A percentile compares a stretch with the other conserved stretches of the same genome.
Evolutionary conservation across 2,888 invertebrate genomes (phyloP).

Genomic region (Spodoptera picta): DNA sequence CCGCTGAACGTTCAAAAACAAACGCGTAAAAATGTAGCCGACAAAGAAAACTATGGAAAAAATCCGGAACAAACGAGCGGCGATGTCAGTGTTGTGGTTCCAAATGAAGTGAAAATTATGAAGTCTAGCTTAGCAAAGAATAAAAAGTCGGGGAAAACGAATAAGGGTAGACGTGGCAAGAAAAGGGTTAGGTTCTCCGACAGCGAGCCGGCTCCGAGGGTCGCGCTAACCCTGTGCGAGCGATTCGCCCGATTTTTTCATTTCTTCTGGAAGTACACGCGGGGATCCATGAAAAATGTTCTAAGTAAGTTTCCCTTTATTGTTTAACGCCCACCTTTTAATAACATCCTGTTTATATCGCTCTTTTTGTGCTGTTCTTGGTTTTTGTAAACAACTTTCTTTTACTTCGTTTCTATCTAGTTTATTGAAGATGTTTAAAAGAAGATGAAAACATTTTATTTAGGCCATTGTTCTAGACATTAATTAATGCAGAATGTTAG

Average conservation of each 20-base stretch:
- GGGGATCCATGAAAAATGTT: constrained; percentile 69
- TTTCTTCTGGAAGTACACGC: constrained; percentile 75
- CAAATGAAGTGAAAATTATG: constrained; percentile 73
- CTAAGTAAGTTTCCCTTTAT: constrained; percentile 72
- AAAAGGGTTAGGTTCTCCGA: constrained; percentile 82
- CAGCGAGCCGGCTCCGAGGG: constrained; percentile 61
- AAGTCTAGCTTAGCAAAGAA: constrained; percentile 76
- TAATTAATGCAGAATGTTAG: no score
- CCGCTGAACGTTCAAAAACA: constrained; percentile 63
- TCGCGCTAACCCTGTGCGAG: constrained; percentile 67
- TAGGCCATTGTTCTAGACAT: no score
- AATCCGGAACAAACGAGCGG: constrained; percentile 55
- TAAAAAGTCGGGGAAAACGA: constrained; percentile 67
- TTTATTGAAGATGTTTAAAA: constrained; percentile 1
- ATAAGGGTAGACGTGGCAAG: constrained; percentile 65
- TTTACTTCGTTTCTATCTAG: constrained; percentile 12
- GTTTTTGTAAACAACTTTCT: constrained; percentile 26
- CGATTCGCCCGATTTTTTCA: constrained; percentile 74
- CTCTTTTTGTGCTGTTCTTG: constrained; percentile 24
- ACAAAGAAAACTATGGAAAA: constrained; percentile 51
- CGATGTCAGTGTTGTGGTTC: constrained; percentile 60
- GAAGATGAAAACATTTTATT: neutral
- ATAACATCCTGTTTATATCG: constrained; percentile 36
- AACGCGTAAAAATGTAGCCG: constrained; percentile 71
- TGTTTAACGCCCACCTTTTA: constrained; percentile 48